These are phyloP conservation scores for Atta texana DNA, from an alignment of 1,140 invertebrate genomes.

Conservation along the genomic window DNA sequence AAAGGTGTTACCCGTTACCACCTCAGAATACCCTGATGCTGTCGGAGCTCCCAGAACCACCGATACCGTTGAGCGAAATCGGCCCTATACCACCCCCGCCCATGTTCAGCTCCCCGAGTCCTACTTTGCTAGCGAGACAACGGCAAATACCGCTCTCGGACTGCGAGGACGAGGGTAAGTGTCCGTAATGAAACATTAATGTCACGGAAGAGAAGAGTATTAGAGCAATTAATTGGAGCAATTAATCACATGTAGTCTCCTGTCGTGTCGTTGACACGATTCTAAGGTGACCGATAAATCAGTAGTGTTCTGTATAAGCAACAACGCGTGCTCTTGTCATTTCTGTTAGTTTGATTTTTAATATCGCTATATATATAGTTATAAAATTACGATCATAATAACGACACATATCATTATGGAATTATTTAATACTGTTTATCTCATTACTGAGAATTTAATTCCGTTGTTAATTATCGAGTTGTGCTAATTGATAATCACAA, in stretches of 20 bases:
- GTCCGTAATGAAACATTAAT: slow-evolving; percentile 9
- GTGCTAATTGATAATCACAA: slow-evolving; percentile 51
- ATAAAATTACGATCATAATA: slow-evolving; percentile 12
- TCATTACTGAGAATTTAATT: slow-evolving; percentile 55
- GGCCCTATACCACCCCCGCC: slow-evolving; percentile 97
- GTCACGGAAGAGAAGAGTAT: neutral
- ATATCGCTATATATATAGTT: slow-evolving; percentile 7
- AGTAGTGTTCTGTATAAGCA: neutral
- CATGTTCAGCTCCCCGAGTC: slow-evolving; percentile 97
- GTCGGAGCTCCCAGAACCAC: slow-evolving; percentile 95
- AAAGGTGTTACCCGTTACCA: slow-evolving; percentile 83
- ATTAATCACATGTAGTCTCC: neutral
- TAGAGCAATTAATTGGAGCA: slow-evolving; percentile 44
- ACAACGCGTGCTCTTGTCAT: neutral
- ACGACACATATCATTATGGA: neutral
- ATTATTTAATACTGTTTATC: slow-evolving; percentile 55
- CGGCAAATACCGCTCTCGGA: slow-evolving; percentile 86
- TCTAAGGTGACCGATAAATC: slow-evolving; percentile 20
- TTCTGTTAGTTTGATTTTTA: slow-evolving; percentile 21
- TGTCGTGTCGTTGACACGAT: neutral
- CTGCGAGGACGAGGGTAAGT: slow-evolving; percentile 89
- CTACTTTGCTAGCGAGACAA: slow-evolving; percentile 88
- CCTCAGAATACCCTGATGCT: slow-evolving; percentile 88
- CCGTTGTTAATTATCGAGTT: slow-evolving; percentile 32
- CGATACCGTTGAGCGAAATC: slow-evolving; percentile 96